Percentiles rank a stretch among this genome's conserved stretches.
Evolutionary conservation across 2,113 vertebrate species (phyloP).

Genomic region (Phoxinus phoxinus): DNA sequence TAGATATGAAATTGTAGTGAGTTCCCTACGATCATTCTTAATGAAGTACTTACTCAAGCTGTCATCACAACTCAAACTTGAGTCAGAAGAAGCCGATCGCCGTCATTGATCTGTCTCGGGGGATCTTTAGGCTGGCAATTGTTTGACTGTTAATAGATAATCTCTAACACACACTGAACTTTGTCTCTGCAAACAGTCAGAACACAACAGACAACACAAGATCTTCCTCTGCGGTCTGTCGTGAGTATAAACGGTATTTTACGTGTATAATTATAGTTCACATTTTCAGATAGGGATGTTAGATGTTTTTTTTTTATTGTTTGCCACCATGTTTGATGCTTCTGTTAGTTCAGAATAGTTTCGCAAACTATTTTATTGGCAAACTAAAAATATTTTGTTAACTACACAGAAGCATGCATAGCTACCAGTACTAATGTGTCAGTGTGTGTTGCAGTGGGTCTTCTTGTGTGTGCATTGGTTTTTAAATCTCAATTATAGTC

Average conservation of each 20-base stretch:
- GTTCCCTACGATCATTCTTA: not conserved
- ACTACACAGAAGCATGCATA: no score
- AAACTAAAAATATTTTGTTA: no score
- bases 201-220: not conserved
- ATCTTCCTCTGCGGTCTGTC: slow-evolving; percentile 29
- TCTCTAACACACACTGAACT: slow-evolving; percentile 75
- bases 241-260: not conserved
- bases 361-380: no score
- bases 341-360: no score
- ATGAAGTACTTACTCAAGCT: not conserved
- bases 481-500: not conserved
- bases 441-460: no score
- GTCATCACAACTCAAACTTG: not conserved
- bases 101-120: not conserved
- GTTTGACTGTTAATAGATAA: slow-evolving; percentile 76
- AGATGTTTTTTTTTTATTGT: not conserved
- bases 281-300: not conserved
- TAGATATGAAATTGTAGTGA: not conserved
- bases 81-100: not conserved
- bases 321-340: not conserved
- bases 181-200: slow-evolving; percentile 75
- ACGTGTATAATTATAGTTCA: not conserved
- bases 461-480: no score
- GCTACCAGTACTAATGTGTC: no score
- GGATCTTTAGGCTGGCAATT: not conserved